A percentile compares a stretch with the other conserved stretches of the same genome.
Evolutionary conservation across 1,140 invertebrate genomes (phyloP).

Genomic region (Pseudomyrmex cubaensis): DNA sequence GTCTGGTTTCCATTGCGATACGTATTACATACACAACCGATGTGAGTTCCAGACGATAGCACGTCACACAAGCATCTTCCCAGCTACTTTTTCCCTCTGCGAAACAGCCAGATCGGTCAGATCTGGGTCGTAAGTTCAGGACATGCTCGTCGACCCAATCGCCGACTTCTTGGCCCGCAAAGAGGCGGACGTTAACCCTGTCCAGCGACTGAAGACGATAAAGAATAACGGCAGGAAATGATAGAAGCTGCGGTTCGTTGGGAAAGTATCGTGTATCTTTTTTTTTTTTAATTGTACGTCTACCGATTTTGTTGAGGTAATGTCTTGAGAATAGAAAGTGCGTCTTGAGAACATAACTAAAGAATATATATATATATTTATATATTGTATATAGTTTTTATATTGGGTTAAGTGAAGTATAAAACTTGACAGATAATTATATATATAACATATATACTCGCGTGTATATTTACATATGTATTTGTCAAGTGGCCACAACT

Average conservation of each 20-base stretch:
- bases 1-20: neutral
- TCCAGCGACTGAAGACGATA: neutral
- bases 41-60: neutral
- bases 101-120: neutral
- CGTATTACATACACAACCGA: neutral
- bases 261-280: neutral
- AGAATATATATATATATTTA: neutral
- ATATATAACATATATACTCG: too few relatives aligned
- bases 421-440: too few relatives aligned
- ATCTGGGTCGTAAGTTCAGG: constrained; percentile 73
- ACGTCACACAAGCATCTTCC: neutral
- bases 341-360: neutral
- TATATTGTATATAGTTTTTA: too few relatives aligned
- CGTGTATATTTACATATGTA: too few relatives aligned
- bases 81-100: constrained; percentile 24
- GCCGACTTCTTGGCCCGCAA: constrained; percentile 32
- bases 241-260: constrained; percentile 9
- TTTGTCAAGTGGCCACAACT: constrained; percentile 17
- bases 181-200: constrained; percentile 31
- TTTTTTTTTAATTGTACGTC: neutral
- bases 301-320: neutral
- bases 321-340: too few relatives aligned
- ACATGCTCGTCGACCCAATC: constrained; percentile 34
- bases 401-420: too few relatives aligned
- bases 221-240: neutral